Percentiles rank a stretch among this genome's conserved stretches.
phyloP scores from a whole-genome alignment of 2,888 invertebrate species.

The Drosophila picticornis region DNA sequence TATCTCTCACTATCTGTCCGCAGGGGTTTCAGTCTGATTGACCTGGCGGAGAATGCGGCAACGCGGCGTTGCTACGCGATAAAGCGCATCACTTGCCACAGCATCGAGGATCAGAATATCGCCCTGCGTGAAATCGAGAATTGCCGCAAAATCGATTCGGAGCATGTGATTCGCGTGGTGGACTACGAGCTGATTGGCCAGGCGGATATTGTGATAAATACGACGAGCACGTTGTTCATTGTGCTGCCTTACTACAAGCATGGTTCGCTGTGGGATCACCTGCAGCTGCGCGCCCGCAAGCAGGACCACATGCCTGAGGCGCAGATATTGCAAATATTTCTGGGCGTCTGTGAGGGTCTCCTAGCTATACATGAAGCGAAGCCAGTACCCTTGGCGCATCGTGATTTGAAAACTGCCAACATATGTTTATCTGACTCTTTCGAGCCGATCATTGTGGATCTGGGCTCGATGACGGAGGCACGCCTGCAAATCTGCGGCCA shows the following conservation, averaged over 20 bases:
- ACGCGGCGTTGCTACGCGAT: constrained; percentile 90
- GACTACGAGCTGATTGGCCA: constrained; percentile 89
- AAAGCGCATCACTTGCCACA: constrained; percentile 93
- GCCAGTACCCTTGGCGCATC: constrained; percentile 91
- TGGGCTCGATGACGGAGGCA: constrained; percentile 90
- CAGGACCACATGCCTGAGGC: constrained; percentile 88
- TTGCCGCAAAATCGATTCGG: constrained; percentile 89
- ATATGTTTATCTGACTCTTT: constrained; percentile 90
- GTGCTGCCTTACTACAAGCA: constrained; percentile 92
- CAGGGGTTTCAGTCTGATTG: constrained; percentile 93
- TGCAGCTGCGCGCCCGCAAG: constrained; percentile 87
- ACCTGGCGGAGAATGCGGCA: constrained; percentile 89
- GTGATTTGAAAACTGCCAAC: constrained; percentile 95
- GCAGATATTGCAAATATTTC: constrained; percentile 89
- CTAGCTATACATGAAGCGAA: constrained; percentile 90
- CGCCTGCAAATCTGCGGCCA: constrained; percentile 88
- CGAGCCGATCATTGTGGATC: constrained; percentile 92
- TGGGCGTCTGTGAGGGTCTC: constrained; percentile 90
- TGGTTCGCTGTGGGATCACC: constrained; percentile 90
- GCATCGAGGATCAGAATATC: constrained; percentile 90
- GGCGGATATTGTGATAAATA: constrained; percentile 89
- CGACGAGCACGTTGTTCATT: constrained; percentile 90
- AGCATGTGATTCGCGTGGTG: constrained; percentile 90
- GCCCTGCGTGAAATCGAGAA: constrained; percentile 91
- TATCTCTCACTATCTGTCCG: constrained; percentile 31